Conservation (phyloP, 2,797 vertebrate species). For the Anolis apletophallus region DNA sequence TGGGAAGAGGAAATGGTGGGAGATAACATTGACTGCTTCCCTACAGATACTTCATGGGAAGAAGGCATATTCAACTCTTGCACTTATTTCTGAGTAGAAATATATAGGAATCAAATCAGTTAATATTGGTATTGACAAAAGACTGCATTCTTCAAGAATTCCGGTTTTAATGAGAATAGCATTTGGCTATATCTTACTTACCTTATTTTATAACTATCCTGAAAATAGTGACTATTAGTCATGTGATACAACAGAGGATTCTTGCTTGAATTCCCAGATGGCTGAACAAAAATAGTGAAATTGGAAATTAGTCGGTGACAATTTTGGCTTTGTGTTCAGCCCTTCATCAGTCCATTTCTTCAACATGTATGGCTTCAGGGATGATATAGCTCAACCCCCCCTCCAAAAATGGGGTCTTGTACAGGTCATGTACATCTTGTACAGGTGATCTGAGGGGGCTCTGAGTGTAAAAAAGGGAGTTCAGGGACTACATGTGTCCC, state of each 20-base stretch:
- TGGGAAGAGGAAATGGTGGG: background rate
- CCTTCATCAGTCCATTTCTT: no score
- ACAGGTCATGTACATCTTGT: no score
- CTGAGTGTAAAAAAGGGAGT: no score
- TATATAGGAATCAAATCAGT: background rate
- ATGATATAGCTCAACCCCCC: no score
- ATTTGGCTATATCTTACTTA: background rate
- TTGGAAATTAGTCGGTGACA: no score
- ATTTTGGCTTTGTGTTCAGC: no score
- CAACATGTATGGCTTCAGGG: no score
- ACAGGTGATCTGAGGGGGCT: no score
- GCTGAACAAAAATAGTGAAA: no score
- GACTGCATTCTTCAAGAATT: background rate
- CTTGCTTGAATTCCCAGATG: no score
- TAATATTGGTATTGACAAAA: background rate
- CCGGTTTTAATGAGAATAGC: background rate
- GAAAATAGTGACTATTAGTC: background rate
- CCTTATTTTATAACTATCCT: background rate
- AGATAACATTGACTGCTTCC: background rate
- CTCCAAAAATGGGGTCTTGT: no score
- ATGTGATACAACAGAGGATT: background rate
- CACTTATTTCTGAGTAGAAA: background rate
- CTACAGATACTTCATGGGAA: background rate
- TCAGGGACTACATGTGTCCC: no score
- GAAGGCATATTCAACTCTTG: background rate